Evolutionary conservation across 2,113 vertebrate species (phyloP).

Genomic region (Otis tarda): DNA sequence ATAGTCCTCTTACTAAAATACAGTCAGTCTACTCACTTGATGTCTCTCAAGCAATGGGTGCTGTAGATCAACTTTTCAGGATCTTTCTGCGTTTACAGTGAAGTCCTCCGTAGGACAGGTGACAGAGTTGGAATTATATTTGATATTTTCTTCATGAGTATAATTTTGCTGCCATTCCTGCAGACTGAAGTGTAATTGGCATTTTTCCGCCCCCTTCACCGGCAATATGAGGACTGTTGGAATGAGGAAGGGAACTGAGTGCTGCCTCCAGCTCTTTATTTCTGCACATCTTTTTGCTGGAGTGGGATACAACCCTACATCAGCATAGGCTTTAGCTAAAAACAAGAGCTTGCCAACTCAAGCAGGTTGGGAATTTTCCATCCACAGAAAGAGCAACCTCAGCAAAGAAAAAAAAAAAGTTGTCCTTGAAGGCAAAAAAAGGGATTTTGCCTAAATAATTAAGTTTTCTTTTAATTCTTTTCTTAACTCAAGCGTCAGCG

Average conservation of each 20-base stretch:
- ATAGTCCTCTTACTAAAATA: background rate
- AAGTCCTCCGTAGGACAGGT: background rate
- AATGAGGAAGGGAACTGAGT: background rate
- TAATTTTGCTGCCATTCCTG: background rate
- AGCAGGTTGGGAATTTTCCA: slow-evolving; percentile 1
- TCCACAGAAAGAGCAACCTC: background rate
- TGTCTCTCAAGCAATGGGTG: background rate
- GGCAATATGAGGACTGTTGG: background rate
- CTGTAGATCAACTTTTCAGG: background rate
- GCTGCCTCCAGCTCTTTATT: background rate
- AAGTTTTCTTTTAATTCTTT: background rate
- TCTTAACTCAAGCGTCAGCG: background rate
- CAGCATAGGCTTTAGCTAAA: background rate
- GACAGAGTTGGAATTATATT: background rate
- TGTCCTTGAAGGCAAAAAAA: background rate
- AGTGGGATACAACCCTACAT: background rate
- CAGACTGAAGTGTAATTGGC: background rate
- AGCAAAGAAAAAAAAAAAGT: background rate
- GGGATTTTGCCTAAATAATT: background rate
- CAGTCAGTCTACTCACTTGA: background rate
- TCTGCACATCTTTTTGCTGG: background rate
- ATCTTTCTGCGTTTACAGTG: background rate
- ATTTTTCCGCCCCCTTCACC: background rate
- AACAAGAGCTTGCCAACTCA: background rate
- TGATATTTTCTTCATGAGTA: background rate